phyloP scores from a whole-genome alignment of 2,113 vertebrate species.

The Turdus rufiventris region DNA sequence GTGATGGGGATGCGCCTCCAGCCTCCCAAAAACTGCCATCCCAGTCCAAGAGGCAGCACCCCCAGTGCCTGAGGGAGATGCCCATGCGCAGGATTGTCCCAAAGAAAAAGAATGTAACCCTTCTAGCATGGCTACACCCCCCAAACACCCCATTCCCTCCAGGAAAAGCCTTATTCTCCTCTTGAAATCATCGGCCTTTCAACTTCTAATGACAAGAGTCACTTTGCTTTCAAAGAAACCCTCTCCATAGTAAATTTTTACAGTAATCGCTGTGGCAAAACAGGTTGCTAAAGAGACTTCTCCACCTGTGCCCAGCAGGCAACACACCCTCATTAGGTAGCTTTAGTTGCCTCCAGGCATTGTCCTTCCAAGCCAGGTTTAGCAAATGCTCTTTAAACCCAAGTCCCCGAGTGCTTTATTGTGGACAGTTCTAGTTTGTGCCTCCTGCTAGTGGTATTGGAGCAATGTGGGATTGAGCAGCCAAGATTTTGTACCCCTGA shows the following conservation, averaged over 20 bases:
- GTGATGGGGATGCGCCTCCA: constrained; percentile 42
- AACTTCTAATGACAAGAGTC: neutral
- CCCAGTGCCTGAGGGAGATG: constrained; percentile 46
- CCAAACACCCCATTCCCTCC: neutral
- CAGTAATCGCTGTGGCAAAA: neutral
- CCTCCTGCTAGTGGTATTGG: neutral
- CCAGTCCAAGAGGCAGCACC: neutral
- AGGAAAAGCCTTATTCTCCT: constrained; percentile 48
- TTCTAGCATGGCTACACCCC: constrained; percentile 27
- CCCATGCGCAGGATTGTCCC: neutral
- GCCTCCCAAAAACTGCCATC: neutral
- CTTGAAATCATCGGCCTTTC: neutral
- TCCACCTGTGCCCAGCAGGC: neutral
- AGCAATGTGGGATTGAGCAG: neutral
- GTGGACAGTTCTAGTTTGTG: neutral
- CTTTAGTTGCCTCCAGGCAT: neutral
- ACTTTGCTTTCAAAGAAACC: constrained; percentile 8
- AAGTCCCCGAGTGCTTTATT: neutral
- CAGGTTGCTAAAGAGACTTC: neutral
- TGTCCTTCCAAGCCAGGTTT: neutral
- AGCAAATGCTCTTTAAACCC: neutral
- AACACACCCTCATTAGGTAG: neutral
- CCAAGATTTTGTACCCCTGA: neutral
- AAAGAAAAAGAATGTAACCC: constrained; percentile 49
- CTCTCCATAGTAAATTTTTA: neutral